Conservation (phyloP, 2,113 vertebrate species). For the Salvator merianae region DNA sequence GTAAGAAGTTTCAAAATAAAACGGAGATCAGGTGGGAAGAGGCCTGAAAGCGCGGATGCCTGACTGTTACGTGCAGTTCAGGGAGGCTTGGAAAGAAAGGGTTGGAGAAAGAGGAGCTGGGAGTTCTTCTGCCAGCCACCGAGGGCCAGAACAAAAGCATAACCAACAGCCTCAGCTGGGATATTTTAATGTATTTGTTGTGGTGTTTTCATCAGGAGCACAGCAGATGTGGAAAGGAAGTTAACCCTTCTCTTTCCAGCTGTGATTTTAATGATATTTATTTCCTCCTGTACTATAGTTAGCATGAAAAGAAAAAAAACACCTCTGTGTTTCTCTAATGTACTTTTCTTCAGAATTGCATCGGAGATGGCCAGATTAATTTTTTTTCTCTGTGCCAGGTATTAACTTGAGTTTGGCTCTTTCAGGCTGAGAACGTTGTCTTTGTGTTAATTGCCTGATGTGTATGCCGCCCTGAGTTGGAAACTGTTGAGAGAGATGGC, state of each 20-base stretch:
- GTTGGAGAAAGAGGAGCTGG: not conserved
- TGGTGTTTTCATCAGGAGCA: not conserved
- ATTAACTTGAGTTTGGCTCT: not conserved
- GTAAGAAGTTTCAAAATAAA: constrained; percentile 12
- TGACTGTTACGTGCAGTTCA: not conserved
- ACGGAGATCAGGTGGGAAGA: constrained; percentile 3
- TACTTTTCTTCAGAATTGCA: not conserved
- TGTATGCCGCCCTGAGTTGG: not conserved
- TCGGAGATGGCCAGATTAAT: too few relatives aligned
- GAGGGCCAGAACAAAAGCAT: not conserved
- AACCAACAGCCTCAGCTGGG: too few relatives aligned
- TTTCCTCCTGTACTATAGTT: not conserved
- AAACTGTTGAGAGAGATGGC: constrained; percentile 19
- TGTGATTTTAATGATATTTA: not conserved
- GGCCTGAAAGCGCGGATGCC: not conserved
- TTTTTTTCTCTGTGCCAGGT: not conserved
- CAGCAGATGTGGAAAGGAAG: not conserved
- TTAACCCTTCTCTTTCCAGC: not conserved
- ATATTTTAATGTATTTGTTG: not conserved
- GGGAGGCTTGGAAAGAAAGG: not conserved
- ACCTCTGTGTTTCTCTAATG: not conserved
- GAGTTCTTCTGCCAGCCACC: constrained; percentile 18
- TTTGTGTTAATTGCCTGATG: constrained; percentile 25
- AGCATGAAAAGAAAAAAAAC: not conserved
- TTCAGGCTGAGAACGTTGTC: not conserved